Base-by-base conservation (phyloP, 2,113 vertebrate species). In the Erinaceus europaeus region DNA sequence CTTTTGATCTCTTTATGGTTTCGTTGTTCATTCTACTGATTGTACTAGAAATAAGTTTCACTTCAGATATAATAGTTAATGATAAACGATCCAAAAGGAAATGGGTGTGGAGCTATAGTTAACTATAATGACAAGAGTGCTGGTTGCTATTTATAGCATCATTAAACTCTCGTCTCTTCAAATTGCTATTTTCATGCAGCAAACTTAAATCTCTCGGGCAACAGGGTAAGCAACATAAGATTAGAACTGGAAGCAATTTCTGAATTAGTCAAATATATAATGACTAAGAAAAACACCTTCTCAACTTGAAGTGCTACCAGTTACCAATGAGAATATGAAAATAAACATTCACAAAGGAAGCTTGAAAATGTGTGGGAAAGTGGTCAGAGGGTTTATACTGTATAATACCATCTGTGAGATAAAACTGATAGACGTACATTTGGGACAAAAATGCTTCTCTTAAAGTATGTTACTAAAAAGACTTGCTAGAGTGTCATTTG, bases 121-220 rank as follows among this genome's bases (percentile, higher is more conserved):
- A 7, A 36, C 55, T 11, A 38, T 36, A 79, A 84, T 94, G 93
- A 94, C 94, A 87, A 72, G 69, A 14, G 74, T 0, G 71, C 72
- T 67, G 36, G 81, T 77, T 93, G 91, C 97, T 97, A 97, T 97
- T 97, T 97, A 95, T 97, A 97, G 96, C 84, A 27, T 38, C 1
- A 76, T 92, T 96, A 94, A 94, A 97, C 96, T 97, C 97, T 95
- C 94, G 94, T 97, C 96, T 94, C 84, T 92, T 91, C 78, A 87
- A 90, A 96, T 95, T 97, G 95, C 88, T 97, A 93, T 96, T 97
- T 97, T 95, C 90, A 79, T 73, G 36, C 2, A 71, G 65, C 76
- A 94, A 96, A 96, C 94, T 96, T 94, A 44, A 40, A 62, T 93
- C 95, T 96, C 95, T 94, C 32, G 4, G 90, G 93, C 92, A 97